Evolutionary conservation across 92 coral and sea anemone species (phyloP).

Genomic region (Zoanthus solanderi): DNA sequence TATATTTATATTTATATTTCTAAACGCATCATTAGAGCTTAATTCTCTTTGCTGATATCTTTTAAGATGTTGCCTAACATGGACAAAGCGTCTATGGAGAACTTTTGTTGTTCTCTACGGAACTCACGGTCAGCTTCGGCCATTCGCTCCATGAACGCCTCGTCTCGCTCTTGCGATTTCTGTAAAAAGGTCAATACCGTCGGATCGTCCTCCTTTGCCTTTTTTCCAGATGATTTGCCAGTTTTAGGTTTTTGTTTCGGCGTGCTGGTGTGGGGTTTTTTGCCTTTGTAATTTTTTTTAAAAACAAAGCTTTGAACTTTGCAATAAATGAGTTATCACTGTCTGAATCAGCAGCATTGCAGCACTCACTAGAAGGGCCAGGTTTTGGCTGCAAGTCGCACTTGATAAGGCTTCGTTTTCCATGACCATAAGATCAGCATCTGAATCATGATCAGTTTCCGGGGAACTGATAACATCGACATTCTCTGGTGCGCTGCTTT

Average conservation of each 20-base stretch:
- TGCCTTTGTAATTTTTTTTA: constrained; percentile 29
- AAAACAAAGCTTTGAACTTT: constrained; percentile 1
- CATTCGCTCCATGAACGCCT: constrained; percentile 55
- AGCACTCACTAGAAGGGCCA: constrained; percentile 38
- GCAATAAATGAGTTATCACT: constrained; percentile 12
- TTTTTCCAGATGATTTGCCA: constrained; percentile 42
- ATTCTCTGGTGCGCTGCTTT: constrained; percentile 51
- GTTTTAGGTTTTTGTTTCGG: constrained; percentile 43
- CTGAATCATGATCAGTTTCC: constrained; percentile 6
- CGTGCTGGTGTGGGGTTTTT: constrained; percentile 40
- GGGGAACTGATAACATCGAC: neutral
- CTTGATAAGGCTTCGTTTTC: constrained; percentile 37
- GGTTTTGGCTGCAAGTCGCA: constrained; percentile 35
- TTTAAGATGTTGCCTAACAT: constrained; percentile 55
- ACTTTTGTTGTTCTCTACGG: constrained; percentile 26
- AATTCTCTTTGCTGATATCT: constrained; percentile 43
- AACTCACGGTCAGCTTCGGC: constrained; percentile 48
- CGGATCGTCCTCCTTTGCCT: constrained; percentile 50
- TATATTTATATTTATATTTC: no score
- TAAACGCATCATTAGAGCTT: constrained; percentile 35
- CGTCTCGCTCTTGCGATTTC: constrained; percentile 10
- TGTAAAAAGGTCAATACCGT: constrained; percentile 25
- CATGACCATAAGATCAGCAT: constrained; percentile 20
- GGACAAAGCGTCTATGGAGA: constrained; percentile 29
- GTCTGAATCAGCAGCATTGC: constrained; percentile 16